phyloP scores from a whole-genome alignment of 2,888 invertebrate species.

The Drosophila kuntzei region DNA sequence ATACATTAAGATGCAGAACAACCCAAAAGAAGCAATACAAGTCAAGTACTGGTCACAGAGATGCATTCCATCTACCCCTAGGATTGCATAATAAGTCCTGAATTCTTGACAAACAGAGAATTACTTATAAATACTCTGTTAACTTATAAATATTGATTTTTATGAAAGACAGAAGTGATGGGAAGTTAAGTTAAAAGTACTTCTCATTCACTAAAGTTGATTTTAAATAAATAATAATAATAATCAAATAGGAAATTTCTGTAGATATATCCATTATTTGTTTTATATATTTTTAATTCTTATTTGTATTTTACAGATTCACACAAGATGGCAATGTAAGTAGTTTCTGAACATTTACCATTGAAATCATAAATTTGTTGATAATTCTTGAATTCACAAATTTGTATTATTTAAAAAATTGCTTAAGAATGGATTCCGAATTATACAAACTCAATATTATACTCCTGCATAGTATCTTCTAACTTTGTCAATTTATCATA shows the following conservation, averaged over 20 bases:
- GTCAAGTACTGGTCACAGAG: slow-evolving; percentile 43
- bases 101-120: not conserved
- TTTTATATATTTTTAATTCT: no score
- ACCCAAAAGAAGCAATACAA: slow-evolving; percentile 15
- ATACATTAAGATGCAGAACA: slow-evolving; percentile 41
- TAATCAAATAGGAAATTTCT: no score
- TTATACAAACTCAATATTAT: not conserved
- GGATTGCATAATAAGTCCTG: slow-evolving; percentile 31
- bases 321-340: no score
- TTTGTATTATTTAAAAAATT: no score
- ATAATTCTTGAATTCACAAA: no score
- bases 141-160: slow-evolving; percentile 24
- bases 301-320: no score
- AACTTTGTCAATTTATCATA: slow-evolving; percentile 30
- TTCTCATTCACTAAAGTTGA: not conserved
- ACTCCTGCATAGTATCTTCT: slow-evolving; percentile 15
- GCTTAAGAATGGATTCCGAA: no score
- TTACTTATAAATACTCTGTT: not conserved
- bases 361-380: no score
- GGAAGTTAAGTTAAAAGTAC: not conserved
- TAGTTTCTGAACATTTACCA: no score
- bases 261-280: no score
- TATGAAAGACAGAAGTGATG: slow-evolving; percentile 4
- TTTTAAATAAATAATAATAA: not conserved
- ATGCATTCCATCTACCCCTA: slow-evolving; percentile 27